Evolutionary conservation across 2,888 invertebrate genomes (phyloP).

Genomic region (Shargacucullia verbasci): DNA sequence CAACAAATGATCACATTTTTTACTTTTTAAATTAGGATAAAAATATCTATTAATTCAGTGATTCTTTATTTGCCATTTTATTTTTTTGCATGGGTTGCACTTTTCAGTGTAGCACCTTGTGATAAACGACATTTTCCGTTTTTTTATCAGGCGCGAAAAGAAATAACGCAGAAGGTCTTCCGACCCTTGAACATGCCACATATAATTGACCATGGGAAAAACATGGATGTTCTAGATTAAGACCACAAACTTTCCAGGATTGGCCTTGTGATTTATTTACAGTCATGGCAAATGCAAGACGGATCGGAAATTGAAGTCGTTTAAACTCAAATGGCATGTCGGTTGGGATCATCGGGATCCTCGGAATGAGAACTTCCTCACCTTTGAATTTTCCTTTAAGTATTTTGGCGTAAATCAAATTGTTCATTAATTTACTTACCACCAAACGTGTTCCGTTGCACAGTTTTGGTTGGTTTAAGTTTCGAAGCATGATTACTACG

Average conservation of each 20-base stretch:
- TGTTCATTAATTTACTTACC: too few relatives aligned
- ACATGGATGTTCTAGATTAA: slow-evolving; percentile 35
- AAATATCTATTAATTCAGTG: background rate
- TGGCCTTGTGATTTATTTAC: slow-evolving; percentile 59
- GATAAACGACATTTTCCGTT: slow-evolving; percentile 25
- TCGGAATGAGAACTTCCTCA: slow-evolving; percentile 47
- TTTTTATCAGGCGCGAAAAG: too few relatives aligned
- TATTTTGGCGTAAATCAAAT: too few relatives aligned
- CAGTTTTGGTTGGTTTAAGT: too few relatives aligned
- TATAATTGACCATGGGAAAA: slow-evolving; percentile 40
- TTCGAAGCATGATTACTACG: too few relatives aligned
- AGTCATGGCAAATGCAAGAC: slow-evolving; percentile 47
- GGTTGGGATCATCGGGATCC: slow-evolving; percentile 48
- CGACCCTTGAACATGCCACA: slow-evolving; percentile 60
- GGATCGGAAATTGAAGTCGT: slow-evolving; percentile 48
- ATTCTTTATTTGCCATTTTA: background rate
- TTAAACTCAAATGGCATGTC: too few relatives aligned
- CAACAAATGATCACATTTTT: slow-evolving; percentile 2
- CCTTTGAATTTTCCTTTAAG: slow-evolving; percentile 29
- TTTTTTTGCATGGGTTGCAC: background rate
- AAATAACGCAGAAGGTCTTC: slow-evolving; percentile 46
- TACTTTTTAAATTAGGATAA: slow-evolving; percentile 1
- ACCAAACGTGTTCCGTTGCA: too few relatives aligned
- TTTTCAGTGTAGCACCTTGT: background rate
- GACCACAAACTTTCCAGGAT: slow-evolving; percentile 37